Base-by-base conservation (phyloP, 2,888 invertebrate genomes). In the Fabriciana adippe region DNA sequence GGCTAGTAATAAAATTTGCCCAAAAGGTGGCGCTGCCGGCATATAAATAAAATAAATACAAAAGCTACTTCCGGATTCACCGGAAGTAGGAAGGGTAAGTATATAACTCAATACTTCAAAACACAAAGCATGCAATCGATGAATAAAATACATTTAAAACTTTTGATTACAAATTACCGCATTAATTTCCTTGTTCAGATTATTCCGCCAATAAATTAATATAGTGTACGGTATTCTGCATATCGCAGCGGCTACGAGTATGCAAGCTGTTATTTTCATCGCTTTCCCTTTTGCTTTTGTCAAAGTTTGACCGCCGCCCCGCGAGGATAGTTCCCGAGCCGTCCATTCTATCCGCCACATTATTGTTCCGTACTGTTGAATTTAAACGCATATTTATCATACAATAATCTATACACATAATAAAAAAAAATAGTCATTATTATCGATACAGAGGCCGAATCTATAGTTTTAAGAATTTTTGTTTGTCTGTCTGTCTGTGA, bases 211-310 rank as follows among this genome's bases (percentile, higher is more conserved):
- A 74, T 96, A 95, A 6, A 96, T 93, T 51, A 96, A 82, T 0
- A 94, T 93, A 2, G 96, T 96, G 74, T 96, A 96, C 0, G 97
- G 97, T 4, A 96, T 82, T 70, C 96, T 94, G 76, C 97, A 95
- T 1, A 94, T 76, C 56, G 95, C 93, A 69, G 96, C 95, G 0
- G 94, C 93, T 0, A 96, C 71, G 0, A 97, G 93, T 0, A 97
- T 94, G 26, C 95, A 93, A 47, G 96, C 95, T 57, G 96, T 93
- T 72, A 95, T 95, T 78, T 94, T 94, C 60, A 96, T 94, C 0
- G 96, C 96, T 78, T 94, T 93, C 15, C 94, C 93, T 74, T 95
- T 95, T 65, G 96, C 95, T 66, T 93, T 94, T 0, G 81, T 79
- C 0, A 95, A 93, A 0, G 93, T 90, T 13, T 94, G 88, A 0